Evolutionary conservation across 2,113 vertebrate species (phyloP).

Genomic region (Salvelinus fontinalis): DNA sequence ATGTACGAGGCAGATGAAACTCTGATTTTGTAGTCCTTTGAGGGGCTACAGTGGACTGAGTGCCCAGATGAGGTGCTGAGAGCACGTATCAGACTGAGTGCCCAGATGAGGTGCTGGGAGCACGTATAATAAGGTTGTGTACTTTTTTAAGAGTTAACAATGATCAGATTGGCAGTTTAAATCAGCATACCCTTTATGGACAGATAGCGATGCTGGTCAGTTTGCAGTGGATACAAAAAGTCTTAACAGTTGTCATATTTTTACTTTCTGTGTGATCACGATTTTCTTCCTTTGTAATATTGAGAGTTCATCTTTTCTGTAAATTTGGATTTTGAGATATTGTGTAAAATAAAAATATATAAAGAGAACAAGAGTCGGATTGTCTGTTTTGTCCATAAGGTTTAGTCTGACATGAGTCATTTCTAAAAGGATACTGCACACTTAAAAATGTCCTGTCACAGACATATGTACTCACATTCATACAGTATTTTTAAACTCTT

Average conservation of each 20-base stretch:
- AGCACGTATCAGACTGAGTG: neutral
- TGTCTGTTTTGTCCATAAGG: slow-evolving; percentile 34
- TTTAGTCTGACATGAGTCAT: neutral
- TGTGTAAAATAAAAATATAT: slow-evolving; percentile 53
- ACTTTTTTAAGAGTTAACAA: neutral
- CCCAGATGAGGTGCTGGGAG: neutral
- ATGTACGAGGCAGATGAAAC: neutral
- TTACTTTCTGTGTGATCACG: slow-evolving; percentile 24
- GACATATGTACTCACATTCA: neutral
- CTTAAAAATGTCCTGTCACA: neutral
- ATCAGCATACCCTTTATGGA: slow-evolving; percentile 3
- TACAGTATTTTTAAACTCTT: too few relatives aligned
- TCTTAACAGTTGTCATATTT: slow-evolving; percentile 22
- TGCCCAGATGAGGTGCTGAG: neutral
- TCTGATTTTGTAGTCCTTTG: neutral
- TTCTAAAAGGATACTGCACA: neutral
- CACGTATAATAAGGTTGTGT: neutral
- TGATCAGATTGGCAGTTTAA: slow-evolving; percentile 1
- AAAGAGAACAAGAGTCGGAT: slow-evolving; percentile 58
- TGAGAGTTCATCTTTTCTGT: slow-evolving; percentile 35
- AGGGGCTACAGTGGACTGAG: slow-evolving; percentile 1
- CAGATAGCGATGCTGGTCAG: neutral
- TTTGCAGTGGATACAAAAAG: slow-evolving; percentile 13
- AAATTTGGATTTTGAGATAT: slow-evolving; percentile 25
- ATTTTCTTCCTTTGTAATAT: slow-evolving; percentile 32